These are phyloP conservation scores for Microctonus aethiopoides DNA, from an alignment of 2,888 invertebrate genomes.

Conservation along the genomic window DNA sequence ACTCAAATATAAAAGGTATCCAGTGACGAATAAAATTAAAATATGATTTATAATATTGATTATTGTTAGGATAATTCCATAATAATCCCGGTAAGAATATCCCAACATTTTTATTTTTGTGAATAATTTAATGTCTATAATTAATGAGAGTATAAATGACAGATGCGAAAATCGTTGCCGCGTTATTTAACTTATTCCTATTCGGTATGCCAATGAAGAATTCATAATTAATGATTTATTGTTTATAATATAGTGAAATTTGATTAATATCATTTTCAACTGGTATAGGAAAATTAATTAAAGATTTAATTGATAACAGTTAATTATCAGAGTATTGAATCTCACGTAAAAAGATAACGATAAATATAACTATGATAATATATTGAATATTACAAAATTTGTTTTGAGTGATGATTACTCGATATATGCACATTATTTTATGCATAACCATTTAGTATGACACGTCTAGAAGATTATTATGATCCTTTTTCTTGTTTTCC, in stretches of 20 bases:
- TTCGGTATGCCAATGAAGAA: background rate
- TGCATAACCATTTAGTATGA: background rate
- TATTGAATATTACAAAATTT: background rate
- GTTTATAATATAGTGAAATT: background rate
- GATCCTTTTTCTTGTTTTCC: background rate
- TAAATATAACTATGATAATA: background rate
- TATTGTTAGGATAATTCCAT: constrained; percentile 30
- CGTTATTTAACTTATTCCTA: background rate
- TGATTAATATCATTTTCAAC: background rate
- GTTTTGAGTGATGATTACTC: background rate
- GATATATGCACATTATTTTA: background rate
- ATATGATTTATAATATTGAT: constrained; percentile 44
- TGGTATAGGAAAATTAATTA: background rate
- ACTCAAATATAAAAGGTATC: constrained; percentile 42
- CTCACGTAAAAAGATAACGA: background rate
- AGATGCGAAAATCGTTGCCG: background rate
- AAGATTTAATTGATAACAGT: background rate
- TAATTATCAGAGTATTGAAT: background rate
- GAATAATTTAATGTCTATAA: background rate
- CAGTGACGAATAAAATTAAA: constrained; percentile 44
- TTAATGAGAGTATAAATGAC: background rate
- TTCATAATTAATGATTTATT: background rate
- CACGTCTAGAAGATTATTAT: background rate
- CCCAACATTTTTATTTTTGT: too few relatives aligned
- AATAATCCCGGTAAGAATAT: background rate